Evolutionary conservation across 2,113 vertebrate species (phyloP), one percentile per base, ranked within the genome.

Genomic region (Merops nubicus): DNA sequence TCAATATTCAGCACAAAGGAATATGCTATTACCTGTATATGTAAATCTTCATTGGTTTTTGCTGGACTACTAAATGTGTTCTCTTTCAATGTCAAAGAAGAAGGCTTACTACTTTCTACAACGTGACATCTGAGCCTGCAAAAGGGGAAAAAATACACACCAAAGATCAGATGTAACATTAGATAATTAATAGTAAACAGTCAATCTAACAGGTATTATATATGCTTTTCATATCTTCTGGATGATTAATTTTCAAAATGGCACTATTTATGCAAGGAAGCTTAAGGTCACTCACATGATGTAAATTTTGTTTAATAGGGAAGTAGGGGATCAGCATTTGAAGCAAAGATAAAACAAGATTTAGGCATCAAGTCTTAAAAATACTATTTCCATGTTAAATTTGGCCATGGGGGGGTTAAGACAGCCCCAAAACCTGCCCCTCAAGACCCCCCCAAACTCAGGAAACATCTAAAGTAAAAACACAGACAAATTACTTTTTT

Each of bases 41-140:
- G 98, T 21, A 99, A 93, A 63, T 99, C 99, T 93, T 98, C 99
- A 73, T 98, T 98, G 68, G 68, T 96, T 98, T 97, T 97, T 84
- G 92, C 96, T 54, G 97, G 96, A 90, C 96, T 91, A 82, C 93
- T 97, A 78, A 98, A 88, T 23, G 96, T 17, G 36, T 87, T 97
- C 20, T 99, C 98, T 91, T 98, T 98, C 43, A 98, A 91, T 3
- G 92, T 97, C 64, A 97, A 93, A 87, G 92, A 98, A 88, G 97
- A 93, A 68, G 98, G 97, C 81, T 99, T 99, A 76, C 82, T 96
- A 69, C 96, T 98, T 97, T 99, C 99, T 77, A 99, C 23, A 23
- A 99, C 97, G 17, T 99, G 98, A 97, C 99, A 99, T 94, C 99
- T 98, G 79, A 99, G 98, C 91, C 99, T 99, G 88, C 72, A n/a